Base-by-base conservation (phyloP, 2,888 invertebrate species). In the Mythimna ferrago region DNA sequence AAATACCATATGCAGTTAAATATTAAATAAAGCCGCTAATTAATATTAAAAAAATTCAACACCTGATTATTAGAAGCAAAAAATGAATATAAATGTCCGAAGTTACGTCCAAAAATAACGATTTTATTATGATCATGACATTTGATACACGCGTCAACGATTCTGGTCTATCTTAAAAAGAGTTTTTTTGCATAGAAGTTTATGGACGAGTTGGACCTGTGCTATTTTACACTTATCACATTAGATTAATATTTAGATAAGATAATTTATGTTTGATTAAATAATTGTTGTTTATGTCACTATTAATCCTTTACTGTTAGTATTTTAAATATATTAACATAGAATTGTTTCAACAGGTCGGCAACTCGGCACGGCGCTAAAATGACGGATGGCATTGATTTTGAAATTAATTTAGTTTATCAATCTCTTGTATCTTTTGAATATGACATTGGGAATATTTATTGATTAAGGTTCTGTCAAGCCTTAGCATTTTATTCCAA, bases 61-160 rank as follows among this genome's bases (percentile, higher is more conserved):
- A 63, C 48, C 38, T 65, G 26, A 68, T 75, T 74, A 73, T 60
- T 58, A 57, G 19, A 67, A 62, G 2, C n/a, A 71, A 66, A 65
- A 67, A 68, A 66, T 76, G 21, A 66, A 66, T 69, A 64, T 21
- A 48, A 72, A 77, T 81, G 56, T 44, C 32, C 16, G 6, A 32
- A 19, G 19, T 57, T 68, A n/a, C 58, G 19, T 69, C 16, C 35
- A 57, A 57, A 71, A 69, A 69, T 66, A 66, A 10, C 0, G 64
- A 69, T 71, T 81, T 73, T 63, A 75, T 72, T 71, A 70, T 9
- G 67, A 71, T 78, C 77, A 44, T 75, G 77, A 71, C 74, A 79
- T 80, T 83, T 73, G 71, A 83, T 73, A 73, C 48, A 48, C 16
- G 48, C 32, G 51, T 63, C 67, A 26, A 57, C 82, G 71, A 58